Evolutionary conservation across 2,888 invertebrate genomes (phyloP).

Genomic region (Callimorpha dominula): DNA sequence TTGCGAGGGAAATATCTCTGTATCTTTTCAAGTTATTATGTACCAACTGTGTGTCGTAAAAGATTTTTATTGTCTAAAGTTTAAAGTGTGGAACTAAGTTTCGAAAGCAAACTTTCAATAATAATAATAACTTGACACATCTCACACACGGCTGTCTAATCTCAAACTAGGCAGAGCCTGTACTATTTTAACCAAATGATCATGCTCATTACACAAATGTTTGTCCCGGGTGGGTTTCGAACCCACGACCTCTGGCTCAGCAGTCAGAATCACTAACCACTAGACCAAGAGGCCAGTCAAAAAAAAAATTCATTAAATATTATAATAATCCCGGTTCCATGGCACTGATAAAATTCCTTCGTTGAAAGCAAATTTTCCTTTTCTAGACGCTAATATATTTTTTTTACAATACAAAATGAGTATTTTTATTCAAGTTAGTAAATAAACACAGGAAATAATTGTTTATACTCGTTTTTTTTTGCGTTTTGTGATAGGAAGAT

Average conservation of each 20-base stretch:
- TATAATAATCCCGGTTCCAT: background rate
- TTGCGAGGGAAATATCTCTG: conserved; percentile 35
- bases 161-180: too few relatives aligned
- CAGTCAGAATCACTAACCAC: too few relatives aligned
- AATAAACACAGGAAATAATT: background rate
- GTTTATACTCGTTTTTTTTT: background rate
- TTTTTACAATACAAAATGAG: background rate
- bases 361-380: background rate
- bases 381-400: background rate
- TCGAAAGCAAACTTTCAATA: background rate
- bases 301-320: too few relatives aligned
- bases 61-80: conserved; percentile 7
- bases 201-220: too few relatives aligned
- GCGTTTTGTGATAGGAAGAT: background rate
- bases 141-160: too few relatives aligned
- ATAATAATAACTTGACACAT: too few relatives aligned
- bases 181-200: too few relatives aligned
- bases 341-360: background rate
- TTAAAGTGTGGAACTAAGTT: background rate
- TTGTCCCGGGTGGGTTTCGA: too few relatives aligned
- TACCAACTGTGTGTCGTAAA: conserved; percentile 11
- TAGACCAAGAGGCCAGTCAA: too few relatives aligned
- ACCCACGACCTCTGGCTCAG: too few relatives aligned
- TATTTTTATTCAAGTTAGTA: background rate
- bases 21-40: conserved; percentile 41